Conservation (phyloP, 1,140 invertebrate genomes). For the Armadillidium nasatum region DNA sequence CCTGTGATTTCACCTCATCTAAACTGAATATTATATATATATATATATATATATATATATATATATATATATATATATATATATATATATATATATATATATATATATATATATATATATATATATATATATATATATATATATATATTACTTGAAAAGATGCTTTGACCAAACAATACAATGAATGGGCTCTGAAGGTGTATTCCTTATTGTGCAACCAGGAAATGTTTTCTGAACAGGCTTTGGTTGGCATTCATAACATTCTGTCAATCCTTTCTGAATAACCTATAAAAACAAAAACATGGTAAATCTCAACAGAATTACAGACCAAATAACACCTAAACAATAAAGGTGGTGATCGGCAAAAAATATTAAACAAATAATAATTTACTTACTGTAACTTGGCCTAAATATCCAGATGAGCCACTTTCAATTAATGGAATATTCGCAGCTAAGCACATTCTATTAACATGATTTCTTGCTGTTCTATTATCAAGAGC, state of each 20-base stretch:
- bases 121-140: too few species aligned
- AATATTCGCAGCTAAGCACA: slow-evolving; percentile 91
- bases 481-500: slow-evolving; percentile 95
- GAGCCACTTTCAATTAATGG: slow-evolving; percentile 96
- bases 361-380: not conserved
- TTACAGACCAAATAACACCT: not conserved
- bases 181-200: slow-evolving; percentile 98
- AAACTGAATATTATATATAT: too few species aligned
- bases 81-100: too few species aligned
- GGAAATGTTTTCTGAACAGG: slow-evolving; percentile 88
- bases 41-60: too few species aligned
- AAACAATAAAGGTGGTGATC: not conserved
- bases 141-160: too few species aligned
- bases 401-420: slow-evolving; percentile 92
- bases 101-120: too few species aligned
- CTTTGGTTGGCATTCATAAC: slow-evolving; percentile 95
- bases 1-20: too few species aligned
- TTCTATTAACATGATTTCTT: slow-evolving; percentile 96
- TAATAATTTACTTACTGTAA: slow-evolving; percentile 51
- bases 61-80: too few species aligned
- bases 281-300: slow-evolving; percentile 63
- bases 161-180: slow-evolving; percentile 99
- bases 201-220: slow-evolving; percentile 97
- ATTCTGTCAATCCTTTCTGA: slow-evolving; percentile 83
- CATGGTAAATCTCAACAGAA: not conserved